Base-by-base conservation (phyloP, 1,140 invertebrate genomes). In the Anagrus nilaparvatae region DNA sequence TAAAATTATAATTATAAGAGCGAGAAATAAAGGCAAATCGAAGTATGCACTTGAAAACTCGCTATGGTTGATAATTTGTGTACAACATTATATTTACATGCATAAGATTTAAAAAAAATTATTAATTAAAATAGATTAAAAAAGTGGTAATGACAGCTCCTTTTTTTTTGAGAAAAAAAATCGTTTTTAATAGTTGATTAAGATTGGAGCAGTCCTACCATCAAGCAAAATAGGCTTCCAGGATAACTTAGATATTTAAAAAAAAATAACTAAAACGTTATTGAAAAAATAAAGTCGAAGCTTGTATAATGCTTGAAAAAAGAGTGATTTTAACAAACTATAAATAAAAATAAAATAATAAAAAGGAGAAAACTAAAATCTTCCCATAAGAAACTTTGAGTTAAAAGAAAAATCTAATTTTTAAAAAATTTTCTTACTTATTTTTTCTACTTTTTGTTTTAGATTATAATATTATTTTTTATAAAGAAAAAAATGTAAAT, bases 141-240 rank as follows among this genome's bases (percentile, higher is more conserved):
- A 39, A 35, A 35, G 25, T 33, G 18, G 48, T 44, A 49, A 56
- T 44, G 42, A 51, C 46, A 44, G 51, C 52, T 53, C 47, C 47
- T 42, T 44, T 47, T 45, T 24, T 27, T 52, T 46, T 46, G 38
- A 36, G 52, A 37, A 47, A 53, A 50, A 46, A 50, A 44, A 49
- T 48, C 19, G 39, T 42, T n/a, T n/a, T n/a, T n/a, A n/a, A 53
- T 46, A 49, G 45, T 39, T 43, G 40, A 43, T 37, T 42, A 47
- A 36, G 30, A 48, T 40, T 14, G 44, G 47, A 44, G 55, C 57
- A 55, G 50, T 58, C 40, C 44, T 62, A 58, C 54, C 56, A 56
- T 57, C 58, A 60, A 65, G 62, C 57, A 60, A n/a, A 54, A 62
- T 63, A 65, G 61, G 63, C 64, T 65, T 67, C 64, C 64, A 67